Base-by-base conservation (phyloP, 2,888 invertebrate genomes). In the Anagyrus pseudococci region DNA sequence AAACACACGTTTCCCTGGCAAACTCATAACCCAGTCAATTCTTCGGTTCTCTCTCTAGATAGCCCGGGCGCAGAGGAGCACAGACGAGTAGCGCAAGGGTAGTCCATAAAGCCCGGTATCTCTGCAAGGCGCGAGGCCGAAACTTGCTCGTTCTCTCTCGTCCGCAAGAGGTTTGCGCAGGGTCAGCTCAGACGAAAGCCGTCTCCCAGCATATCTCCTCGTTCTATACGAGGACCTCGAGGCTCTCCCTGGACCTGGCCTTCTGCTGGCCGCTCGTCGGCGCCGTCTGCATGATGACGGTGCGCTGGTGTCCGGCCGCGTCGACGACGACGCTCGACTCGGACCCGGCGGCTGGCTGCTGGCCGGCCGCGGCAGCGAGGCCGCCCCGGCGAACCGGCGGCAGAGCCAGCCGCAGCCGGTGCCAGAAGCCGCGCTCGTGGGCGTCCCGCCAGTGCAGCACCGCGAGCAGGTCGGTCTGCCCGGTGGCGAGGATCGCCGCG, bases 361-460 rank as follows among this genome's bases (percentile, higher is more conserved):
- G n/a, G n/a, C n/a, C n/a, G n/a, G n/a, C n/a, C n/a, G 19, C 20
- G 22, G 19, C 7, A 22, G 46, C n/a, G n/a, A n/a, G n/a, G n/a
- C n/a, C n/a, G n/a, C n/a, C n/a, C n/a, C n/a, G n/a, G n/a, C n/a
- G n/a, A n/a, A n/a, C n/a, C n/a, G n/a, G n/a, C 2, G 66, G 62
- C 82, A 89, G 82, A 54, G 85, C 85, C 62, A 88, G 83, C 47
- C 88, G 84, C 71, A 89, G 82, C 71, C 84, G 82, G 64, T 87
- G 85, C 89, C 89, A 89, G 82, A 89, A 89, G 71, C 83, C 84
- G 69, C 84, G 61, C 2, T 70, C 71, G 19, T 70, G 62, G 20
- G 70, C n/a, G n/a, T 71, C 20, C 73, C 75, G 63, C 78, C 78
- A 78, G 19, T 71, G 72, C 17, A 80, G 62, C 26, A 78, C 72